Percentiles rank a stretch among this genome's conserved stretches.
phyloP scores from a whole-genome alignment of 2,888 invertebrate species.

The Hypsopygia costalis region DNA sequence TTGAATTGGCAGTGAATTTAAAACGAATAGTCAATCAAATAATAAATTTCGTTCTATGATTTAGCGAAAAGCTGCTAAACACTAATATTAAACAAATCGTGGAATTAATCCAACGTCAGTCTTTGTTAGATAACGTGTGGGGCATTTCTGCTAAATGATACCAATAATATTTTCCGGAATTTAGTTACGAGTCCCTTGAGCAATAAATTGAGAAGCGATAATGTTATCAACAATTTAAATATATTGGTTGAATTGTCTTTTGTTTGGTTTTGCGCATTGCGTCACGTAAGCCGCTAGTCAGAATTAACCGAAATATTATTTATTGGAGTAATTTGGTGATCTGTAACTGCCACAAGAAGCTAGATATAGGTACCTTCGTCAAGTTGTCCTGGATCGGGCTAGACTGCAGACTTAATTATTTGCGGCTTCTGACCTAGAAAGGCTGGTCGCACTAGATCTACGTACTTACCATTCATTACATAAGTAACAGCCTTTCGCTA shows the following conservation, averaged over 20 bases:
- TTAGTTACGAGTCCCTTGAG: no score
- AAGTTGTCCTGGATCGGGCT: conserved; percentile 3
- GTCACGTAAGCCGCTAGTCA: background rate
- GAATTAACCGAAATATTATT: background rate
- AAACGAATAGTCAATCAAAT: no score
- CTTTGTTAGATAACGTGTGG: no score
- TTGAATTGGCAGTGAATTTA: no score
- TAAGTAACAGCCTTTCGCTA: conserved; percentile 20
- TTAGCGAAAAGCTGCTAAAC: no score
- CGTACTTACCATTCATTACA: conserved; percentile 28
- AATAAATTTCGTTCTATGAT: no score
- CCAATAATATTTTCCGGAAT: no score
- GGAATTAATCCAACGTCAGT: no score
- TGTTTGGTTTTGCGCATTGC: background rate
- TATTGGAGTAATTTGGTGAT: background rate
- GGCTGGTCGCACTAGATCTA: conserved; percentile 10
- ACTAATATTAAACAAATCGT: no score
- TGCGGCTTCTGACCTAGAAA: conserved; percentile 33
- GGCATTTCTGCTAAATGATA: no score
- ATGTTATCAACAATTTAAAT: background rate
- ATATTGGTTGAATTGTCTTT: background rate
- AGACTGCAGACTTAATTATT: conserved; percentile 28
- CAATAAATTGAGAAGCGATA: background rate
- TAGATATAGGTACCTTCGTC: background rate
- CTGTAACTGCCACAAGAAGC: background rate